Percentiles rank a stretch among this genome's conserved stretches.
These are phyloP conservation scores for Cyprinus carpio DNA, from an alignment of 2,113 vertebrate species.

Conservation along the genomic window DNA sequence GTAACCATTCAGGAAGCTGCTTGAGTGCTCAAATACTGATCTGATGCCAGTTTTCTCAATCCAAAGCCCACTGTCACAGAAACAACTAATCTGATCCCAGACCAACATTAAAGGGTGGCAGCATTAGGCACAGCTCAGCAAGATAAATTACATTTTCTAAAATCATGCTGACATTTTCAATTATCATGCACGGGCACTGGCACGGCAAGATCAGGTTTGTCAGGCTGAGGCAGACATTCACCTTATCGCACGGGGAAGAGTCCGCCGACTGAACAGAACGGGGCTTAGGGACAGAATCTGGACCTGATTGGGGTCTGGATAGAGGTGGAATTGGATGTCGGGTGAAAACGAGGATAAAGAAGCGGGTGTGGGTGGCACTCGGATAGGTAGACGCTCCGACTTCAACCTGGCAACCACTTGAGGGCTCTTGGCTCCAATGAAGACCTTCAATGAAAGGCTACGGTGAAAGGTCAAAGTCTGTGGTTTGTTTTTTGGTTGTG, in stretches of 20 bases:
- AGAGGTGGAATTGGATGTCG: slow-evolving; percentile 32
- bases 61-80: slow-evolving; percentile 33
- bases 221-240: slow-evolving; percentile 77
- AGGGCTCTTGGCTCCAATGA: slow-evolving; percentile 26
- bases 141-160: slow-evolving; percentile 80
- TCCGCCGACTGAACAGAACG: slow-evolving; percentile 61
- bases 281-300: slow-evolving; percentile 8
- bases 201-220: slow-evolving; percentile 65
- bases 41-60: slow-evolving; percentile 12
- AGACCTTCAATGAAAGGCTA: slow-evolving; percentile 4
- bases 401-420: neutral
- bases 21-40: slow-evolving; percentile 46
- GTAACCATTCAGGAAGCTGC: slow-evolving; percentile 42
- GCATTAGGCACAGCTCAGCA: slow-evolving; percentile 55
- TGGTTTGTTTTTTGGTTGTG: neutral
- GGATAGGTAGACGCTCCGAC: neutral
- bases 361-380: neutral
- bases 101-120: slow-evolving; percentile 23
- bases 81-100: slow-evolving; percentile 30
- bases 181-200: slow-evolving; percentile 78
- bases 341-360: neutral
- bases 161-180: slow-evolving; percentile 79
- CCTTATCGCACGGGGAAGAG: slow-evolving; percentile 73
- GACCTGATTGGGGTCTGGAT: slow-evolving; percentile 35
- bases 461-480: neutral